A percentile compares a stretch with the other conserved stretches of the same genome.
Evolutionary conservation across 2,113 vertebrate genomes (phyloP).

Genomic region (Actenoides hombroni): DNA sequence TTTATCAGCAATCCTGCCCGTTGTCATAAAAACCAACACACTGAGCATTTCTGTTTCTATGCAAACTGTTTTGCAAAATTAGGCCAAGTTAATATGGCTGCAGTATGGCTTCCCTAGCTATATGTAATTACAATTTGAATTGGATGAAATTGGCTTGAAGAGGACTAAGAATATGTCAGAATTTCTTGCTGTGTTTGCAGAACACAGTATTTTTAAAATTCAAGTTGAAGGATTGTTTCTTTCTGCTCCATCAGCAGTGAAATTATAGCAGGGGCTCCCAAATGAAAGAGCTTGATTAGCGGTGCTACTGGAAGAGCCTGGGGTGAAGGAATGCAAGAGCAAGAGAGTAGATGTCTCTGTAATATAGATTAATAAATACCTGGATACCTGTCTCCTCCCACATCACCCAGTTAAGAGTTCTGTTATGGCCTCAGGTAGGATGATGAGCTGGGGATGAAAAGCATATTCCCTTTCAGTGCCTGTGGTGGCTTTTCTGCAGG

Average conservation of each 20-base stretch:
- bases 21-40: background rate
- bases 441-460: background rate
- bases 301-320: background rate
- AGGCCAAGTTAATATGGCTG: background rate
- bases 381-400: background rate
- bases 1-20: slow-evolving; percentile 30
- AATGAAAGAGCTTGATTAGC: background rate
- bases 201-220: background rate
- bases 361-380: background rate
- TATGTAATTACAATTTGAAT: background rate
- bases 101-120: background rate
- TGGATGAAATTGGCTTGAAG: background rate
- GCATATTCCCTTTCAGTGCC: accelerated
- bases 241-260: background rate
- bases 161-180: background rate
- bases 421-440: background rate
- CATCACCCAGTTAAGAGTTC: too few species aligned
- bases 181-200: background rate
- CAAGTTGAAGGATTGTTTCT: background rate
- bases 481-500: background rate
- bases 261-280: background rate
- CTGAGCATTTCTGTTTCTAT: background rate
- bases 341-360: background rate
- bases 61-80: background rate
- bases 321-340: background rate